These are phyloP conservation scores for Actinernus sp. DNA, from an alignment of 92 coral and sea anemone genomes.

Conservation along the genomic window DNA sequence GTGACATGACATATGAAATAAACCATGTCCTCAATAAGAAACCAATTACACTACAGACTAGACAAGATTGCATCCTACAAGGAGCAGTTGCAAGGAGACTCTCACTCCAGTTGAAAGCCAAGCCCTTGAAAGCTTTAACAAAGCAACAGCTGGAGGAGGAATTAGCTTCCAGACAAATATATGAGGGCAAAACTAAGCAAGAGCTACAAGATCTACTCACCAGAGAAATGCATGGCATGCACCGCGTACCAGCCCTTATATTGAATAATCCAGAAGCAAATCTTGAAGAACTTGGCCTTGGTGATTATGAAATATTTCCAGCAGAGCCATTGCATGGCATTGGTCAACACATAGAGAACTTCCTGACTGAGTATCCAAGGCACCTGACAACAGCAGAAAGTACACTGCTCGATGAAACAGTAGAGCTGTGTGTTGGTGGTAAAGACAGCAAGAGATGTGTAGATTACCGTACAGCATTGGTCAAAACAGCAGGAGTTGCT, in stretches of 20 bases:
- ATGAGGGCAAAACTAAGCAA: constrained; percentile 25
- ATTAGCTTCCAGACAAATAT: constrained; percentile 29
- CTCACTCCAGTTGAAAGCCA: constrained; percentile 8
- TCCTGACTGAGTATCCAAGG: constrained; percentile 33
- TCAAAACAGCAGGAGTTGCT: constrained; percentile 29
- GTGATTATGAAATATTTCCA: constrained; percentile 56
- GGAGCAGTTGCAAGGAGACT: constrained; percentile 13
- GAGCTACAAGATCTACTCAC: constrained; percentile 35
- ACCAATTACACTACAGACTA: constrained; percentile 18
- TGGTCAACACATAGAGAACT: constrained; percentile 59
- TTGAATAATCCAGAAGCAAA: constrained; percentile 37
- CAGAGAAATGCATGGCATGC: constrained; percentile 38
- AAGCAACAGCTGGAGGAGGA: constrained; percentile 33
- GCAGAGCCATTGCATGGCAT: constrained; percentile 65
- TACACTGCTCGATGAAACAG: neutral
- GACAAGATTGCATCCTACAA: constrained; percentile 8
- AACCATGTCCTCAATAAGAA: constrained; percentile 34
- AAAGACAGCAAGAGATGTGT: constrained; percentile 42
- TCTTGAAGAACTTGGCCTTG: constrained; percentile 31
- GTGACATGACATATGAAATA: constrained; percentile 22
- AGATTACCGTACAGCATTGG: constrained; percentile 58
- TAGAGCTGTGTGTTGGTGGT: constrained; percentile 35
- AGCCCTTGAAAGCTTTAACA: constrained; percentile 26
- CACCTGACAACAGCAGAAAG: constrained; percentile 37
- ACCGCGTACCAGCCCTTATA: constrained; percentile 53